Evolutionary conservation across 2,113 vertebrate species (phyloP), one percentile per base, ranked within the genome.

Genomic region (Oncorhynchus gorbuscha): DNA sequence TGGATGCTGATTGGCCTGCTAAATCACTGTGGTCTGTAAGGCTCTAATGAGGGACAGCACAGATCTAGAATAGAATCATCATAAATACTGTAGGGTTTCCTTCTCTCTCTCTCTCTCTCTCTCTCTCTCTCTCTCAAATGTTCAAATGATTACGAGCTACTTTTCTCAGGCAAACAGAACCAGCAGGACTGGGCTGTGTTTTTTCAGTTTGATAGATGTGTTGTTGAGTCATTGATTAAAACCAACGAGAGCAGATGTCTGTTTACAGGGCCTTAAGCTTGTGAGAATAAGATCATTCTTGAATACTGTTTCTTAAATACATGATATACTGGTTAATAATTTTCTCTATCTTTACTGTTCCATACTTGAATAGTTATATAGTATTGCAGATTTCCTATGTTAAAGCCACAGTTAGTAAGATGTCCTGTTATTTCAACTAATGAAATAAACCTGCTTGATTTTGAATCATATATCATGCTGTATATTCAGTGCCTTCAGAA

Each of bases 1-100:
- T 91, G 81, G 89, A 92, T 81, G 89, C 91, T 92, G 91, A 92
- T 92, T 93, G 88, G 86, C 76, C 78, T 74, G 51, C 64, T 81
- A 85, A 87, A 86, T 87, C 86, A 88, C 79, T n/a, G 67, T 70
- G 67, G 84, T 69, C 80, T 77, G 66, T 11, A 55, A 18, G 51
- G 75, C 59, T 72, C n/a, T 22, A 90, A 82, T 78, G 66, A 86
- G 82, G 81, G 71, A 61, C 69, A 84, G 76, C 65, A 78, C 86
- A 79, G 74, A 80, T 76, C 67, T 48, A 74, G 71, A 48, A 74
- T 71, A 49, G 76, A 81, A 81, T 28, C 39, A 87, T 81, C 82
- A 81, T 70, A 75, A 89, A 84, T 61, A 79, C 79, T 65, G 70
- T 69, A 55, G 18, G 51, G 69, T 76, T 72, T 35, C 39, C 59